Evolutionary conservation across 2,888 invertebrate species (phyloP), one percentile per base, ranked within the genome.

Genomic region (Dasypolia templi): DNA sequence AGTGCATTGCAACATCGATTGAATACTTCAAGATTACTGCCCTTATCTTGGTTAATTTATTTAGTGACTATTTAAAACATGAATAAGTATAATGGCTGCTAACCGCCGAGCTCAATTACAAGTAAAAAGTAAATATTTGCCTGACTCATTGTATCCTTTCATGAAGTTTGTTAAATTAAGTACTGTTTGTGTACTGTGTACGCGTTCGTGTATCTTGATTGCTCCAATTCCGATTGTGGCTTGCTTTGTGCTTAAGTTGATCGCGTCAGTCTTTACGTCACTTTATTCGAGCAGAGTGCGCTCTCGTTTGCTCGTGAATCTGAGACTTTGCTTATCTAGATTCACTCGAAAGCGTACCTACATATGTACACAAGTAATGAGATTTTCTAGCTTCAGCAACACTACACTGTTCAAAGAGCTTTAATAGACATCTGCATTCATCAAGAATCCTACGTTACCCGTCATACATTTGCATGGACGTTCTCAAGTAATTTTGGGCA

Each of bases 181-280:
- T 85, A 87, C 81, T 87, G 86, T 88, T 86, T 85, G 79, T 87
- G 84, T 84, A 88, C 67, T 78, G 83, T 79, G 81, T 82, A 84
- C 75, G 79, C 70, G 85, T 87, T 86, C 88, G 81, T 87, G 84
- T 85, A 88, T 88, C 84, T 87, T 89, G 87, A 89, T 87, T 87
- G 87, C 87, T 88, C 84, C 79, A 83, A 87, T 86, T 89, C 81
- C 81, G 87, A 87, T 88, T 87, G 87, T 86, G 87, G 87, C 79
- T 86, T 87, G 84, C 88, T 89, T 89, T 89, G 86, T 88, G 86
- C 88, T 88, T 87, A 90, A 89, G 86, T 89, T 91, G 84, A 87
- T 85, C 88, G 83, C 78, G 82, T 79, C 86, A 86, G 86, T 87
- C 85, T 88, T 87, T 89, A 84, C 79, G 83, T 85, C 87, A 87